Conservation (phyloP, 2,888 invertebrate genomes). For the Drosophila anomalata region DNA sequence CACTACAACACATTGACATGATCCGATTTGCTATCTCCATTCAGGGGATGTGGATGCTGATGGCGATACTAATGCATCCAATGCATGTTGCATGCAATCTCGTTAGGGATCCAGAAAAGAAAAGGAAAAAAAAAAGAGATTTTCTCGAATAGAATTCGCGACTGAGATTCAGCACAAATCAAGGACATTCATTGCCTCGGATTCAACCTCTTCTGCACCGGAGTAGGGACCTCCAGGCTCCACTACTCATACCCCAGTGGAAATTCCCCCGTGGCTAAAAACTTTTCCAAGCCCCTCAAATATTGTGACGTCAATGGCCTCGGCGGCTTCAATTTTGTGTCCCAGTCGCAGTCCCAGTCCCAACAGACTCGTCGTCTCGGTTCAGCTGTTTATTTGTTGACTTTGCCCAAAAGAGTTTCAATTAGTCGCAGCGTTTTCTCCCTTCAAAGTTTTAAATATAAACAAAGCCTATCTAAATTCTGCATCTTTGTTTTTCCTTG, state of each 20-base stretch:
- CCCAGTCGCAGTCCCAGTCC: slow-evolving; percentile 1
- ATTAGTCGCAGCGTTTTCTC: slow-evolving; percentile 38
- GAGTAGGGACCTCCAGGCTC: slow-evolving; percentile 6
- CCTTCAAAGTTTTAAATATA: slow-evolving; percentile 37
- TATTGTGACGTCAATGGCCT: slow-evolving; percentile 45
- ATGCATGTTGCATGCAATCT: slow-evolving; percentile 53
- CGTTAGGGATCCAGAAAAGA: slow-evolving; percentile 42
- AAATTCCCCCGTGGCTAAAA: slow-evolving; percentile 20
- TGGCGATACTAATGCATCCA: slow-evolving; percentile 19
- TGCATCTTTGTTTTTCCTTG: slow-evolving; percentile 4
- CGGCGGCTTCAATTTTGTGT: slow-evolving; percentile 1
- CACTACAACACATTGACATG: slow-evolving; percentile 62
- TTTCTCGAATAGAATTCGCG: slow-evolving; percentile 27
- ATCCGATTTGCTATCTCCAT: slow-evolving; percentile 66
- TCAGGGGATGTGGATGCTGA: slow-evolving; percentile 21
- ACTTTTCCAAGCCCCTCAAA: slow-evolving; percentile 31
- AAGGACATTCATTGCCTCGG: slow-evolving; percentile 32
- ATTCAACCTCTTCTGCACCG: slow-evolving; percentile 7
- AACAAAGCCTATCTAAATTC: slow-evolving; percentile 38
- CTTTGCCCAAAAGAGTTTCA: slow-evolving; percentile 48
- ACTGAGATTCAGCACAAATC: slow-evolving; percentile 7
- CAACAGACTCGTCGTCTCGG: slow-evolving; percentile 10
- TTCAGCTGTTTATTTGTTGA: slow-evolving; percentile 46
- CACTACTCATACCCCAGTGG: slow-evolving; percentile 15
- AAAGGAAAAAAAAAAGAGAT: slow-evolving; percentile 37